Conservation (phyloP, 2,797 vertebrate species). For the Chloroceryle amazona region DNA sequence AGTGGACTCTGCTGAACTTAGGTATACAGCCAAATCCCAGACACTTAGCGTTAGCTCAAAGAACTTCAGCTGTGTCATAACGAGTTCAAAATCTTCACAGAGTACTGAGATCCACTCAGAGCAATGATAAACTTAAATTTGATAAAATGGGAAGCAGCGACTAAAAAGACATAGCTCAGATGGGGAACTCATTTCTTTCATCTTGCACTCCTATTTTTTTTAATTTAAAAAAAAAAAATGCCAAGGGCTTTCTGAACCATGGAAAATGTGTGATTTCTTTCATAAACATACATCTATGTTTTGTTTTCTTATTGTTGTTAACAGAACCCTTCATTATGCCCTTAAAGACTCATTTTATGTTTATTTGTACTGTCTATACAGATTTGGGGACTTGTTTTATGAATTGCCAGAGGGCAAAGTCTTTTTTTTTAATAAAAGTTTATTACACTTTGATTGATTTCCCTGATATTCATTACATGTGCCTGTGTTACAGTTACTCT, state of each 20-base stretch:
- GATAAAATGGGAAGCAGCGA: not conserved
- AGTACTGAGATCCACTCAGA: not conserved
- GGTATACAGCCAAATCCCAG: not conserved
- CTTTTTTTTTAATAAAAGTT: slow-evolving; percentile 70
- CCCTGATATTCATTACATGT: not conserved
- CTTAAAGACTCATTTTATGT: slow-evolving; percentile 67
- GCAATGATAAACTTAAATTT: not conserved
- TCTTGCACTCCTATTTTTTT: not conserved
- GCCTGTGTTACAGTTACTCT: not conserved
- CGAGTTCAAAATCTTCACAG: slow-evolving; percentile 18
- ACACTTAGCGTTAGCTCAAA: slow-evolving; percentile 12
- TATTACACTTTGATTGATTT: slow-evolving; percentile 72
- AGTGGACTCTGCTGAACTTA: not conserved
- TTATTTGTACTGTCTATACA: slow-evolving; percentile 63
- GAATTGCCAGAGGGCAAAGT: slow-evolving; percentile 49
- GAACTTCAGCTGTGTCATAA: not conserved
- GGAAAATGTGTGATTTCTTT: slow-evolving; percentile 38
- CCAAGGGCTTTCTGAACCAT: not conserved
- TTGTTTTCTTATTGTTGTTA: slow-evolving; percentile 56
- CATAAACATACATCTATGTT: not conserved
- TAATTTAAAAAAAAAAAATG: slow-evolving; percentile 9
- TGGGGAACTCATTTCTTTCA: slow-evolving; percentile 14
- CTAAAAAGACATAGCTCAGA: not conserved
- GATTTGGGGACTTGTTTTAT: slow-evolving; percentile 61
- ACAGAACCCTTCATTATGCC: slow-evolving; percentile 60